A percentile compares a stretch with the other conserved stretches of the same genome.
phyloP scores from a whole-genome alignment of 2,113 vertebrate species.

The Misgurnus mizolepis region DNA sequence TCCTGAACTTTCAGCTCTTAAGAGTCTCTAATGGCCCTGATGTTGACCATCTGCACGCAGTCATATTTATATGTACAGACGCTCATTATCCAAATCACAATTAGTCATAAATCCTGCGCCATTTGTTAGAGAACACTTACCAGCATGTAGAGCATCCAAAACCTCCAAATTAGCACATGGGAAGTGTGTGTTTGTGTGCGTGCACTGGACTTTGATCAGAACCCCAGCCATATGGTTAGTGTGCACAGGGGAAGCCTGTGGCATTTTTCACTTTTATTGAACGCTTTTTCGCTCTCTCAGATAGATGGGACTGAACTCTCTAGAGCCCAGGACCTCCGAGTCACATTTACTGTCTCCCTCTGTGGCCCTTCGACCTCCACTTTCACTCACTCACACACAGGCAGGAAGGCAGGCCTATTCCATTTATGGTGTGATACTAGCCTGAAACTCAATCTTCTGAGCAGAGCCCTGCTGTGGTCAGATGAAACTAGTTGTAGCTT shows the following conservation, averaged over 20 bases:
- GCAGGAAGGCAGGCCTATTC: slow-evolving; percentile 9
- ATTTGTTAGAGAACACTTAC: slow-evolving; percentile 67
- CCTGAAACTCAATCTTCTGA: slow-evolving; percentile 74
- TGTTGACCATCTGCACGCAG: neutral
- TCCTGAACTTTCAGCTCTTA: neutral
- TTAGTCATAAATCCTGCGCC: slow-evolving; percentile 72
- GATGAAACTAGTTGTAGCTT: slow-evolving; percentile 75
- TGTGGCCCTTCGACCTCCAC: slow-evolving; percentile 72
- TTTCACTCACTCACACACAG: slow-evolving; percentile 61
- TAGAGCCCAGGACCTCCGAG: slow-evolving; percentile 64
- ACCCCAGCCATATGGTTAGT: slow-evolving; percentile 70
- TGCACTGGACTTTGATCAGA: slow-evolving; percentile 65
- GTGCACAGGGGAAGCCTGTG: slow-evolving; percentile 58
- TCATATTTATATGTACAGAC: neutral
- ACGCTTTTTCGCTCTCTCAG: slow-evolving; percentile 60
- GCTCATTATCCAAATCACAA: slow-evolving; percentile 69
- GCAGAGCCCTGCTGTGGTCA: slow-evolving; percentile 69
- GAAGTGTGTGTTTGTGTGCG: slow-evolving; percentile 50
- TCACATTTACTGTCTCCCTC: slow-evolving; percentile 70
- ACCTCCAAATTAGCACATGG: slow-evolving; percentile 64
- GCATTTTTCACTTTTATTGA: slow-evolving; percentile 77
- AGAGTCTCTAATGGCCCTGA: neutral
- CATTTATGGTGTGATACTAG: slow-evolving; percentile 37
- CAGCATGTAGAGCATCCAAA: slow-evolving; percentile 62
- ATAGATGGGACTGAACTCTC: slow-evolving; percentile 66